A percentile compares a stretch with the other conserved stretches of the same genome.
These are phyloP conservation scores for Priocnemis perturbator DNA, from an alignment of 2,888 invertebrate species.

Conservation along the genomic window DNA sequence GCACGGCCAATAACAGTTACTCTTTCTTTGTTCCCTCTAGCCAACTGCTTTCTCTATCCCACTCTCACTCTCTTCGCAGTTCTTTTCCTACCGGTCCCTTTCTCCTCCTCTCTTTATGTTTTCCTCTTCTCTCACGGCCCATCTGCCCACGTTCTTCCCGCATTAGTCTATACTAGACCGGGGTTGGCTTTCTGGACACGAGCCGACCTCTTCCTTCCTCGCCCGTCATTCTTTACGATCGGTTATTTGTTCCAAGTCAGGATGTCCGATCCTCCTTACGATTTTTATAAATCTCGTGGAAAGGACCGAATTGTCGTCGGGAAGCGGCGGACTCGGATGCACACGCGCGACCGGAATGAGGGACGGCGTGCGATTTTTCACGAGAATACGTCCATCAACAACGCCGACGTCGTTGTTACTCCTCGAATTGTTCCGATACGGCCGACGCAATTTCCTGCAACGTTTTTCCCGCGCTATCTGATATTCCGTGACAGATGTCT, in stretches of 20 bases:
- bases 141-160: conserved; percentile 11
- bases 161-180: conserved; percentile 13
- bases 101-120: not conserved
- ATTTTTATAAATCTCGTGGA: conserved; percentile 9
- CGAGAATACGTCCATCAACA: conserved; percentile 4
- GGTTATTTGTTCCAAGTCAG: conserved; percentile 4
- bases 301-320: not conserved
- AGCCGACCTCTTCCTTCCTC: conserved; percentile 19
- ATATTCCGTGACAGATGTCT: no score
- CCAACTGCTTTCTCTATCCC: not conserved
- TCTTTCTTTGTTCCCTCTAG: not conserved
- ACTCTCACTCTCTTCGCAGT: conserved; percentile 2
- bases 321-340: conserved; percentile 1
- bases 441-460: no score
- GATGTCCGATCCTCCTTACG: conserved; percentile 3
- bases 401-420: not conserved
- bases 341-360: conserved; percentile 3
- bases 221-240: conserved; percentile 20
- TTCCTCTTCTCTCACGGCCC: conserved; percentile 1
- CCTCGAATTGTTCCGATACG: no score
- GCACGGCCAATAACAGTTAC: conserved; percentile 11
- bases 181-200: conserved; percentile 34
- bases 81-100: no score
- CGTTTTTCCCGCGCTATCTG: no score
- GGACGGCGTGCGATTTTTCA: conserved; percentile 13